Evolutionary conservation across 1,140 invertebrate genomes (phyloP).

Genomic region (Lasaia peninsularis): DNA sequence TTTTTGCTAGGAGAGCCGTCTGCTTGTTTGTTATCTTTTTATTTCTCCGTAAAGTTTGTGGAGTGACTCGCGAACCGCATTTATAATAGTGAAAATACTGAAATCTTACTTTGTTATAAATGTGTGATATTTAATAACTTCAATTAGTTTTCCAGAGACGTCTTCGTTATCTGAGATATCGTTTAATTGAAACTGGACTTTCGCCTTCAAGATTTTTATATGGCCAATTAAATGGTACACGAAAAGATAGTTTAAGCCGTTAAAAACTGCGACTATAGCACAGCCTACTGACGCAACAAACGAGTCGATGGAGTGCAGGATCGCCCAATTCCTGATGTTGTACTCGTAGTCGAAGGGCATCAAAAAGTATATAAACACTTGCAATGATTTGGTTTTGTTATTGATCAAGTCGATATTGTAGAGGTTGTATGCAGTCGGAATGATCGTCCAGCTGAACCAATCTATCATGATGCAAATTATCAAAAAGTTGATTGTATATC

Average conservation of each 20-base stretch:
- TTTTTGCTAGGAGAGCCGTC: no score
- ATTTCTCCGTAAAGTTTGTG: no score
- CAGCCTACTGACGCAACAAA: conserved; percentile 23
- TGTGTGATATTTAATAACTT: conserved; percentile 38
- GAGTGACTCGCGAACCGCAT: no score
- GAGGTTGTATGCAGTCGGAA: conserved; percentile 35
- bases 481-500: conserved; percentile 32
- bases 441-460: conserved; percentile 31
- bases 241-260: conserved; percentile 32
- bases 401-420: conserved; percentile 32
- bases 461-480: conserved; percentile 27
- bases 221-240: conserved; percentile 45
- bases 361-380: conserved; percentile 41
- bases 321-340: conserved; percentile 31
- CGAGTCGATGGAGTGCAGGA: conserved; percentile 29
- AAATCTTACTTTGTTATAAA: conserved; percentile 39
- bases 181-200: conserved; percentile 26
- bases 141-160: conserved; percentile 26
- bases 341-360: conserved; percentile 43
- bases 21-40: no score
- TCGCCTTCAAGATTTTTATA: conserved; percentile 40
- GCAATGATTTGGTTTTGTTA: conserved; percentile 31
- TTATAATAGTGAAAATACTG: not conserved
- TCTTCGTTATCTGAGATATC: conserved; percentile 25
- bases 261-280: conserved; percentile 32